A percentile compares a stretch with the other conserved stretches of the same genome.
phyloP scores from a whole-genome alignment of 2,888 invertebrate species.

The Hirtodrosophila cameraria region DNA sequence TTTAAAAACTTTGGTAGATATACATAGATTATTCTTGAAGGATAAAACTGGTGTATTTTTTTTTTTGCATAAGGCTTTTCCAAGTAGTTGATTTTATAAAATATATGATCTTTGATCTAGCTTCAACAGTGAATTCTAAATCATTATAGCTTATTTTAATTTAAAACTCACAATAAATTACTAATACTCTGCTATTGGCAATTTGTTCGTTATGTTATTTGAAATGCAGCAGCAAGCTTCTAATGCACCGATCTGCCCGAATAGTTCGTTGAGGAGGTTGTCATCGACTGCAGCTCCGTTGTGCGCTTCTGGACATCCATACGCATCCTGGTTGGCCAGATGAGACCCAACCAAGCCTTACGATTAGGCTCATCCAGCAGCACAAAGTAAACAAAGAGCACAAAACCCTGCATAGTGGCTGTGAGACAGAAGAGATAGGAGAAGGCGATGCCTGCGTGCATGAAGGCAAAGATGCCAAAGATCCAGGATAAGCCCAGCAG shows the following conservation, averaged over 20 bases:
- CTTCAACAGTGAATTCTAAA: too few species aligned
- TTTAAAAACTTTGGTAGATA: too few species aligned
- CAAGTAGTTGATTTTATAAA: too few species aligned
- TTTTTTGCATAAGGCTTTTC: too few species aligned
- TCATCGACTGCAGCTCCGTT: constrained; percentile 47
- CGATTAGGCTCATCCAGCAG: constrained; percentile 85
- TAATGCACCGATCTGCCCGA: constrained; percentile 8
- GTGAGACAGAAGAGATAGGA: constrained; percentile 87
- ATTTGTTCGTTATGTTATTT: constrained; percentile 50
- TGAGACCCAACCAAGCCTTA: constrained; percentile 43
- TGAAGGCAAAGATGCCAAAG: constrained; percentile 86
- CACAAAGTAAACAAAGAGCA: constrained; percentile 87
- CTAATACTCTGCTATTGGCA: constrained; percentile 4
- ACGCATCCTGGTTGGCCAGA: constrained; percentile 40
- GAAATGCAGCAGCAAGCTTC: too few species aligned
- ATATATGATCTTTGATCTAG: too few species aligned
- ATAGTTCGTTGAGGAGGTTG: constrained; percentile 36
- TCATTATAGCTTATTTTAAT: too few species aligned
- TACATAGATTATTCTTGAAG: too few species aligned
- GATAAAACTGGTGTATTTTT: too few species aligned
- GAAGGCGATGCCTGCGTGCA: constrained; percentile 85
- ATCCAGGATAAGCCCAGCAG: constrained; percentile 87
- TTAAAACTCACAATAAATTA: constrained; percentile 30
- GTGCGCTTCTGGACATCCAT: constrained; percentile 41
- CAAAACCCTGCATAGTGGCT: constrained; percentile 87